Evolutionary conservation across 2,888 invertebrate species (phyloP).

Genomic region (Oscheius sp.): DNA sequence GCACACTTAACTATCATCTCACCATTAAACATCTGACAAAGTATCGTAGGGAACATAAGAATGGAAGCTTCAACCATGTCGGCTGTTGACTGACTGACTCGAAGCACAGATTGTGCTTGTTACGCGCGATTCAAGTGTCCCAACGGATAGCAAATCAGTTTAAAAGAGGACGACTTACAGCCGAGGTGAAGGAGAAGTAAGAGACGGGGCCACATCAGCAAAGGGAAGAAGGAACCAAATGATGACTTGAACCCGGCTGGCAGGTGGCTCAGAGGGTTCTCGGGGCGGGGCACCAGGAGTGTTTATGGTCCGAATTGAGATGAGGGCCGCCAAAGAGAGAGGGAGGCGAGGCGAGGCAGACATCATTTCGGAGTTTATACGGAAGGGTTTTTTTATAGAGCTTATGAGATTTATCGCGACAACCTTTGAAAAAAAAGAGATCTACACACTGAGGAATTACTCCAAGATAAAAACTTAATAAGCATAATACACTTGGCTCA

Average conservation of each 20-base stretch:
- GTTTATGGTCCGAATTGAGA: slow-evolving; percentile 11
- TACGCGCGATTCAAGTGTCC: slow-evolving; percentile 30
- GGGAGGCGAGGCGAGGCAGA: not conserved
- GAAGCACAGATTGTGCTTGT: slow-evolving; percentile 25
- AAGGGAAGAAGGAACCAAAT: not conserved
- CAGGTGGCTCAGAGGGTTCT: slow-evolving; percentile 9
- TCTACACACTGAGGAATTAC: too few relatives aligned
- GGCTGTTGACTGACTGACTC: not conserved
- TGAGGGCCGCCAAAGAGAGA: not conserved
- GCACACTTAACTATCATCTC: too few relatives aligned
- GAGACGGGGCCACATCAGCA: not conserved
- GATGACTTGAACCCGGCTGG: slow-evolving; percentile 7
- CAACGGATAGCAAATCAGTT: slow-evolving; percentile 12
- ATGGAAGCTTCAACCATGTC: slow-evolving; percentile 36
- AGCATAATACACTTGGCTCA: too few relatives aligned
- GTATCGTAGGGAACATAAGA: slow-evolving; percentile 59
- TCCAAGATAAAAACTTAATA: too few relatives aligned
- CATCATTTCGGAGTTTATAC: not conserved
- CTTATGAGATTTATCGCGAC: too few relatives aligned
- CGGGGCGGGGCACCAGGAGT: slow-evolving; percentile 10
- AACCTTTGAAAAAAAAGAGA: too few relatives aligned
- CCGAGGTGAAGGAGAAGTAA: slow-evolving; percentile 9
- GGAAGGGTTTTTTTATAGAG: too few relatives aligned
- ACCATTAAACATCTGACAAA: slow-evolving; percentile 65
- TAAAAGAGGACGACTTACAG: slow-evolving; percentile 11